Evolutionary conservation across 1,140 invertebrate genomes (phyloP).

Genomic region (Yoshiicerus persimilis): DNA sequence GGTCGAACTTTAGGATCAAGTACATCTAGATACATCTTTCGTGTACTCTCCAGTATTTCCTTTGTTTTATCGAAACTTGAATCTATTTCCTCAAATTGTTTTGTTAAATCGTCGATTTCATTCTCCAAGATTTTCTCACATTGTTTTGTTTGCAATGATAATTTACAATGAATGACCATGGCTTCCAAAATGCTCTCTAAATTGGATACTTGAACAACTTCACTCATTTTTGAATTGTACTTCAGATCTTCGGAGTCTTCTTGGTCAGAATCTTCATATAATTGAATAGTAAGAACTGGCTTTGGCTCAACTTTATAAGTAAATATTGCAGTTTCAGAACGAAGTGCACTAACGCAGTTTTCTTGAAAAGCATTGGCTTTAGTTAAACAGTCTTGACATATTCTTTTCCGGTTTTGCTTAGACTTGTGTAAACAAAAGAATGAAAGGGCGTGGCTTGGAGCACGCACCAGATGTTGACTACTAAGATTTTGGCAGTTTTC

Average conservation of each 20-base stretch:
- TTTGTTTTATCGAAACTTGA: neutral
- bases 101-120: neutral
- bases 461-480: neutral
- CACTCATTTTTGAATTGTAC: neutral
- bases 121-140: neutral
- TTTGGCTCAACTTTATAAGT: neutral
- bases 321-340: neutral
- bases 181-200: neutral
- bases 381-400: constrained; percentile 58
- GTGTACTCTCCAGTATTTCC: neutral
- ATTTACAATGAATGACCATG: neutral
- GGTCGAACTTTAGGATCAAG: neutral
- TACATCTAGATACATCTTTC: neutral
- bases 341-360: neutral
- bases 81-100: neutral
- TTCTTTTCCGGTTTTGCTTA: constrained; percentile 56
- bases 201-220: neutral
- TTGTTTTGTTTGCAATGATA: neutral
- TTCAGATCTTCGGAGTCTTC: neutral
- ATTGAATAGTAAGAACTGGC: constrained; percentile 46
- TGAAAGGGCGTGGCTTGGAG: neutral
- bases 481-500: neutral
- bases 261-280: constrained; percentile 8
- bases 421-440: constrained; percentile 54
- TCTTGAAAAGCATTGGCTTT: constrained; percentile 55